These are phyloP conservation scores for Drosophila azteca DNA, from an alignment of 1,140 invertebrate genomes.

Conservation along the genomic window DNA sequence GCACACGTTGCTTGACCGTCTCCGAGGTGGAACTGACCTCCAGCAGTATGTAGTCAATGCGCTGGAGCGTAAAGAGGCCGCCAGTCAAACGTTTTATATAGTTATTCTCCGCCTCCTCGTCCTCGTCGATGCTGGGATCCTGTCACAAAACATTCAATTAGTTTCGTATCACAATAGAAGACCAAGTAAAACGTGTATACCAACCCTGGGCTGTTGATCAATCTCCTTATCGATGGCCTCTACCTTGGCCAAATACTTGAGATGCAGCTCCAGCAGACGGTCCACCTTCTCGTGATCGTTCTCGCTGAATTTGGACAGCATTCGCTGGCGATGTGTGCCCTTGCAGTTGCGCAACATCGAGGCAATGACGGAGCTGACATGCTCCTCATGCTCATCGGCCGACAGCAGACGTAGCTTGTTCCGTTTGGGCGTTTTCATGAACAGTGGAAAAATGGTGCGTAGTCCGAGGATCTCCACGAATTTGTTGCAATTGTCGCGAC, in stretches of 20 bases:
- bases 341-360: slow-evolving; percentile 96
- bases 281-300: slow-evolving; percentile 99
- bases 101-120: slow-evolving; percentile 91
- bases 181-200: background rate
- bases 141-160: slow-evolving; percentile 2
- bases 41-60: slow-evolving; percentile 97
- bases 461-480: slow-evolving; percentile 99
- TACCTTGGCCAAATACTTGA: slow-evolving; percentile 98
- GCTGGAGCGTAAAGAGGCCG: slow-evolving; percentile 97
- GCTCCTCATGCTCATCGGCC: slow-evolving; percentile 97
- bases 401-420: slow-evolving; percentile 93
- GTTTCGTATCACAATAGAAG: background rate
- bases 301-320: slow-evolving; percentile 98
- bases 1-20: slow-evolving; percentile 93
- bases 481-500: slow-evolving; percentile 98
- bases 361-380: slow-evolving; percentile 96
- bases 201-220: slow-evolving; percentile 85
- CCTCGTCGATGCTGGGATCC: slow-evolving; percentile 85
- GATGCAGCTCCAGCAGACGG: slow-evolving; percentile 96
- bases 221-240: slow-evolving; percentile 92
- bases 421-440: slow-evolving; percentile 99
- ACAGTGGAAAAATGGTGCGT: slow-evolving; percentile 97
- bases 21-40: slow-evolving; percentile 93
- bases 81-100: slow-evolving; percentile 95
- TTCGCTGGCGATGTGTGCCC: slow-evolving; percentile 93